These are phyloP conservation scores for Anguilla japonica DNA, from an alignment of 2,113 vertebrate species.

Conservation along the genomic window DNA sequence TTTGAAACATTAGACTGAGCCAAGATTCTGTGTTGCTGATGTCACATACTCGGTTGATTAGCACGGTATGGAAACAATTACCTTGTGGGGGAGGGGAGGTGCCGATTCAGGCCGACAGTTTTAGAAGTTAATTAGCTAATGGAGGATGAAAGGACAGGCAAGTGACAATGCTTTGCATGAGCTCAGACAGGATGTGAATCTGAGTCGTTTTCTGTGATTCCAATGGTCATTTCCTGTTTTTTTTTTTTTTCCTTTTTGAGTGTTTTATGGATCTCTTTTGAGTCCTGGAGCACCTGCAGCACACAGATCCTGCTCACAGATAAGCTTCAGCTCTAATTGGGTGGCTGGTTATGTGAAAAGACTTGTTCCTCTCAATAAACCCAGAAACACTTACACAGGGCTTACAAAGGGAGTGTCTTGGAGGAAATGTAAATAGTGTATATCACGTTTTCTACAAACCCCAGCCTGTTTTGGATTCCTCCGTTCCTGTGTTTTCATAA, in stretches of 20 bases:
- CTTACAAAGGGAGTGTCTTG: neutral
- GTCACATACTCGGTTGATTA: slow-evolving; percentile 68
- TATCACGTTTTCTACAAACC: slow-evolving; percentile 15
- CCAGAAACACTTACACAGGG: neutral
- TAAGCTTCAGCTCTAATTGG: neutral
- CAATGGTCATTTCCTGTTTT: slow-evolving; percentile 47
- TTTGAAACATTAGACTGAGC: slow-evolving; percentile 49
- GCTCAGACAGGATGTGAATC: slow-evolving; percentile 38
- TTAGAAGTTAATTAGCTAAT: slow-evolving; percentile 73
- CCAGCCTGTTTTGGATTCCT: slow-evolving; percentile 4
- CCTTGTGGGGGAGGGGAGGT: slow-evolving; percentile 38
- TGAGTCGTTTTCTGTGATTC: slow-evolving; percentile 40
- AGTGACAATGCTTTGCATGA: slow-evolving; percentile 55
- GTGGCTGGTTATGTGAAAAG: neutral
- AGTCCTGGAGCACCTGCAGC: neutral
- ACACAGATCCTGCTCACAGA: neutral
- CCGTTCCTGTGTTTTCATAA: slow-evolving; percentile 8
- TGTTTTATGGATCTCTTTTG: neutral
- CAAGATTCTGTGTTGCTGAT: slow-evolving; percentile 19
- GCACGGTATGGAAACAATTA: slow-evolving; percentile 66
- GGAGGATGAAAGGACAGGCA: slow-evolving; percentile 63
- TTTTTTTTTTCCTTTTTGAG: slow-evolving; percentile 26
- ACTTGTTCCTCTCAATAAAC: neutral
- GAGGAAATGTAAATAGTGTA: slow-evolving; percentile 1
- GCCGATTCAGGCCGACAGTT: slow-evolving; percentile 63